Percentiles rank a stretch among this genome's conserved stretches.
Evolutionary conservation across 2,113 vertebrate species (phyloP).

Genomic region (Indicator maculatus): DNA sequence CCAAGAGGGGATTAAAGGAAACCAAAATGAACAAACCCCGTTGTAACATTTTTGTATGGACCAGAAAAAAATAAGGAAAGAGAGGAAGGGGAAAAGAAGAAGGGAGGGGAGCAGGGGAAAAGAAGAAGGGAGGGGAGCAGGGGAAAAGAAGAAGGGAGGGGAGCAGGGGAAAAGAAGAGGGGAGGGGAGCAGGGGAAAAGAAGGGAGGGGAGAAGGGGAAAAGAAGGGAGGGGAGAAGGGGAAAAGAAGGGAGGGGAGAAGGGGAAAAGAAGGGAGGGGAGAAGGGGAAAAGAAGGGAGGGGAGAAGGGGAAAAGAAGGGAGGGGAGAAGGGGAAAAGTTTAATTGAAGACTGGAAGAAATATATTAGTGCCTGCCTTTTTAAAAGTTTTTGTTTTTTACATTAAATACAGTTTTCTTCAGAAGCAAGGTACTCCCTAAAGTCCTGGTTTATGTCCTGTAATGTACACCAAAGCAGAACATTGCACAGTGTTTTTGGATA

Average conservation of each 20-base stretch:
- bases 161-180: too few relatives aligned
- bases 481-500: conserved; percentile 41
- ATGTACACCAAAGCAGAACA: conserved; percentile 64
- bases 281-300: too few relatives aligned
- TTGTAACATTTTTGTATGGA: conserved; percentile 62
- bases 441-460: conserved; percentile 62
- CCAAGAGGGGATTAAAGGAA: conserved; percentile 27
- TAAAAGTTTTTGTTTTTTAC: conserved; percentile 68
- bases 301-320: too few relatives aligned
- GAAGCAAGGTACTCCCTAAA: conserved; percentile 73
- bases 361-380: conserved; percentile 80
- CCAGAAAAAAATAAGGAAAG: not conserved
- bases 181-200: too few relatives aligned
- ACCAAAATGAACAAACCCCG: not conserved
- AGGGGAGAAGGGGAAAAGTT: not conserved
- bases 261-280: too few relatives aligned
- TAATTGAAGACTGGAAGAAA: conserved; percentile 72
- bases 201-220: too few relatives aligned
- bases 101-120: too few relatives aligned
- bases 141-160: too few relatives aligned
- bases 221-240: too few relatives aligned
- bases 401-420: conserved; percentile 80
- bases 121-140: too few relatives aligned
- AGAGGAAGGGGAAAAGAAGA: too few relatives aligned
- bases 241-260: too few relatives aligned